Conservation (phyloP, 2,797 vertebrate genomes). For the Streptopelia turtur region DNA sequence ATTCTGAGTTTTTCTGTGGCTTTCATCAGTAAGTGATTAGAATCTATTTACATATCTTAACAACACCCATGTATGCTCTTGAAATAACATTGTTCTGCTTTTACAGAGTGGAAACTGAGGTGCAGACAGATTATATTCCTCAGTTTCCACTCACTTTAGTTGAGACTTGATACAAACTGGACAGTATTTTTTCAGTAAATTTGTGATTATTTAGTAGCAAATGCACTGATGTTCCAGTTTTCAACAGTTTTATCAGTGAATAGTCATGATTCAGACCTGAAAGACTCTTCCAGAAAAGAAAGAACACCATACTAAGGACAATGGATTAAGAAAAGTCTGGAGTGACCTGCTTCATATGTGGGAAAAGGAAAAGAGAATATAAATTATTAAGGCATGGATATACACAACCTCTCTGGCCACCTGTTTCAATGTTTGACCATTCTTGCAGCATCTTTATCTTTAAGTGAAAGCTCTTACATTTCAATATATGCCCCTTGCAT, state of each 20-base stretch:
- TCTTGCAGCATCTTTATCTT: background rate
- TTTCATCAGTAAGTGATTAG: background rate
- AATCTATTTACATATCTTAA: background rate
- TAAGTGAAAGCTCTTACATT: background rate
- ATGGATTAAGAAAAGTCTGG: rapidly evolving
- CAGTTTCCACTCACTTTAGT: background rate
- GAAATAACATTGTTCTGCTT: background rate
- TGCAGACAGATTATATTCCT: background rate
- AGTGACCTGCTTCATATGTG: background rate
- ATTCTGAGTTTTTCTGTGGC: background rate
- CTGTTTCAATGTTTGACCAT: background rate
- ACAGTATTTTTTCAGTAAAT: background rate
- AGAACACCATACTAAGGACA: background rate
- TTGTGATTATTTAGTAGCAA: background rate
- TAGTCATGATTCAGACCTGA: background rate
- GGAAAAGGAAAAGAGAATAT: background rate
- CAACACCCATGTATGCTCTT: background rate
- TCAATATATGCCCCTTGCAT: rapidly evolving
- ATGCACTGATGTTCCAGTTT: background rate
- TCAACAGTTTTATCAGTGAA: background rate
- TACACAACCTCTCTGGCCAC: background rate
- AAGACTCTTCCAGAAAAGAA: background rate
- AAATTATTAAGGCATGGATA: background rate
- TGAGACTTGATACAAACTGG: background rate
- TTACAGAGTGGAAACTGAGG: background rate